Evolutionary conservation across 2,888 invertebrate genomes (phyloP).

Genomic region (Liodrosophila aerea): DNA sequence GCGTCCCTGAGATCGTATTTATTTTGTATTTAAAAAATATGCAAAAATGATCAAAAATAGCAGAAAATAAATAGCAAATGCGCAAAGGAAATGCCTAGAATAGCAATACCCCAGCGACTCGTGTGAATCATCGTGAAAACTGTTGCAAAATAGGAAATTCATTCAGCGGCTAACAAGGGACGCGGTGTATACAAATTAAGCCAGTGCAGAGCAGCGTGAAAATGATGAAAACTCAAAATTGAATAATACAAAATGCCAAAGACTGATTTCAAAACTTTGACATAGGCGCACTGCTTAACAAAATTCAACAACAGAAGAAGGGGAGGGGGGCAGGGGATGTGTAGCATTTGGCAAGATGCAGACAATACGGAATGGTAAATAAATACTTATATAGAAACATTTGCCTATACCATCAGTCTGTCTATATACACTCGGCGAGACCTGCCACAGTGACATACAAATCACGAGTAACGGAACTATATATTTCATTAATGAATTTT

Average conservation of each 20-base stretch:
- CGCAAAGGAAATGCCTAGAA: slow-evolving; percentile 28
- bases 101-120: slow-evolving; percentile 6
- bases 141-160: slow-evolving; percentile 60
- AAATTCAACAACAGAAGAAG: neutral
- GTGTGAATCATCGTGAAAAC: slow-evolving; percentile 18
- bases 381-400: neutral
- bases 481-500: slow-evolving; percentile 5
- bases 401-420: neutral
- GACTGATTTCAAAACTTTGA: slow-evolving; percentile 11
- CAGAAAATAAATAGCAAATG: neutral
- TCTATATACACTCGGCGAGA: neutral
- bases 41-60: neutral
- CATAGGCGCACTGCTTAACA: slow-evolving; percentile 1
- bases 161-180: slow-evolving; percentile 23
- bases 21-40: neutral
- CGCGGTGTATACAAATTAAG: slow-evolving; percentile 47
- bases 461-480: neutral
- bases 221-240: slow-evolving; percentile 35
- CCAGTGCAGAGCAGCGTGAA: slow-evolving; percentile 52
- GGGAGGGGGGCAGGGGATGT: neutral
- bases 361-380: slow-evolving; percentile 8
- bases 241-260: slow-evolving; percentile 6
- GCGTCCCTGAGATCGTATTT: slow-evolving; percentile 2
- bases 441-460: slow-evolving; percentile 5
- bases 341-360: slow-evolving; percentile 24